These are phyloP conservation scores for Epinephelus lanceolatus DNA, from an alignment of 2,113 vertebrate species.

Conservation along the genomic window DNA sequence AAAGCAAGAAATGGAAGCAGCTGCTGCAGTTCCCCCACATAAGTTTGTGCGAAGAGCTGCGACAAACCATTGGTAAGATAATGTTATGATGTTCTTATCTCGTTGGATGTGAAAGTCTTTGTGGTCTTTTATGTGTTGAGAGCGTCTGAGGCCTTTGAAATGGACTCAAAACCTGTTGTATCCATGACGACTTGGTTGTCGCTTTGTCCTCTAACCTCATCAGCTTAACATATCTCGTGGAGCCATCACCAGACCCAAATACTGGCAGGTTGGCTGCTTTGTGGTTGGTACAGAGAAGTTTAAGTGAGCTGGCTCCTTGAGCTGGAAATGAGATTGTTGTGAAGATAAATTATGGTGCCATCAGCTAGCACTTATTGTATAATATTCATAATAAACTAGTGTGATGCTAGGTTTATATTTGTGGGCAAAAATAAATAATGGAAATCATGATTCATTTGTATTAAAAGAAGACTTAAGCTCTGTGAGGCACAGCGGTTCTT, in stretches of 20 bases:
- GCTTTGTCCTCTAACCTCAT: background rate
- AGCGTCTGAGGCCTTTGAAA: background rate
- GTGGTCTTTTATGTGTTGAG: background rate
- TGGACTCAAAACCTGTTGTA: background rate
- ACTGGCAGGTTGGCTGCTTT: background rate
- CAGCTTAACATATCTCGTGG: background rate
- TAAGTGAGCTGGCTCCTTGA: too few species aligned
- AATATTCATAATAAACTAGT: too few species aligned
- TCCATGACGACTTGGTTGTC: too few species aligned
- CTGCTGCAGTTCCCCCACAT: constrained; percentile 99
- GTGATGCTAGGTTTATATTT: background rate
- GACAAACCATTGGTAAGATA: constrained; percentile 89
- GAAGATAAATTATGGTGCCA: too few species aligned
- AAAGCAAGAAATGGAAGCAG: constrained; percentile 99
- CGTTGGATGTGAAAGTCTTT: background rate
- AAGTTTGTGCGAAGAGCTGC: constrained; percentile 95
- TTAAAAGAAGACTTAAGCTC: background rate
- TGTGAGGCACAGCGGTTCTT: background rate
- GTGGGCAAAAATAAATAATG: background rate
- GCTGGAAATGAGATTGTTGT: too few species aligned
- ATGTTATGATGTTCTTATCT: fast-evolving
- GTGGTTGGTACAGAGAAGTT: background rate
- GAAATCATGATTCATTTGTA: background rate
- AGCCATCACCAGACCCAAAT: background rate
- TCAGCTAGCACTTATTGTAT: too few species aligned